Evolutionary conservation across 2,797 vertebrate genomes (phyloP), one percentile per base, ranked within the genome.

Genomic region (Phataginus tricuspis): DNA sequence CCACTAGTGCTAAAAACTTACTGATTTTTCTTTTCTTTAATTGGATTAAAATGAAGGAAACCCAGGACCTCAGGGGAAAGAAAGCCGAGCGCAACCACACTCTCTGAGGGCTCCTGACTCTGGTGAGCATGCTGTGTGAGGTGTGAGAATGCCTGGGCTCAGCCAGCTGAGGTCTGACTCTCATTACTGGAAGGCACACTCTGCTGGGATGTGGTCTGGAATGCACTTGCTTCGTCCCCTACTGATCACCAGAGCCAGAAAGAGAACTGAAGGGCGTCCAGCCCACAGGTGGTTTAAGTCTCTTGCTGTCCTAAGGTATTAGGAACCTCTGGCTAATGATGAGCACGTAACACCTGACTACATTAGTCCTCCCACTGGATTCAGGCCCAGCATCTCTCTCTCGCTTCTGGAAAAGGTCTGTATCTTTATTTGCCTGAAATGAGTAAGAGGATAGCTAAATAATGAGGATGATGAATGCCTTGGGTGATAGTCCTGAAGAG

Each of bases 41-140:
- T 97, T 97, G 95, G 92, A 97, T 98, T 97, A 97, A 95, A 96
- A 97, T 97, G 66, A 96, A 96, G 90, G 85, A 86, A 97, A 96
- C 92, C 64, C 53, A 68, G 88, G 92, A 96, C 80, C 86, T 95
- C 63, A 12, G 61, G 87, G 90, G 96, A 93, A 91, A 72, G 86
- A 63, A 83, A 92, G 84, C 53, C 34, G 29, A 95, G 64, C 37
- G 93, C 87, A 94, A 94, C 61, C 23, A 7, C 10, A 11, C 31
- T 82, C 88, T 85, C 79, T 27, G 27, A 63, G 34, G 90, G 2
- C 63, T 87, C 53, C 59, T 0, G 31, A 66, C 8, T 61, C 66
- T 42, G 77, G 31, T 71, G 55, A 12, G 27, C n/a, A 13, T 51
- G 45, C 66, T 7, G 55, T 29, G 77, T 11, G n/a, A 39, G 34